Percentiles rank a stretch among this genome's conserved stretches.
Conservation (phyloP, 2,797 vertebrate species). For the Clarias fuscus region DNA sequence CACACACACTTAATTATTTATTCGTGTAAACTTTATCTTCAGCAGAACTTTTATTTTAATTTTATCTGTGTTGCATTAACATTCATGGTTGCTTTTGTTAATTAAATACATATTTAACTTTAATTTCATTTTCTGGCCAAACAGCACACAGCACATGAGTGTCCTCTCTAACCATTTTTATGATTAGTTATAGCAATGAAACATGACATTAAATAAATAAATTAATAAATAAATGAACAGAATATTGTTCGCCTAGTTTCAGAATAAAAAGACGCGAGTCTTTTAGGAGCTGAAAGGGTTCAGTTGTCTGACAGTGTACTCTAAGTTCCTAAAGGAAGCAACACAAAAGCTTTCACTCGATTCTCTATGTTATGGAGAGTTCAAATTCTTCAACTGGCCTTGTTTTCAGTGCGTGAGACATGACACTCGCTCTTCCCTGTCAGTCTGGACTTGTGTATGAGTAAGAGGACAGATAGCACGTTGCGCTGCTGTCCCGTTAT, state of each 20-base stretch:
- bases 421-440: neutral
- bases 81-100: neutral
- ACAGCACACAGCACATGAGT: neutral
- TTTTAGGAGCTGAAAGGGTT: neutral
- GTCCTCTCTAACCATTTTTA: neutral
- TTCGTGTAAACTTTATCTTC: neutral
- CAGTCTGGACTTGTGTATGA: neutral
- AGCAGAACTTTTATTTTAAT: neutral
- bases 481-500: too few species aligned
- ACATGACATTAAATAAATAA: neutral
- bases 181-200: neutral
- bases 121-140: neutral
- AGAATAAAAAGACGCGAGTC: neutral
- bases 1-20: neutral
- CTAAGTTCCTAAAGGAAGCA: neutral
- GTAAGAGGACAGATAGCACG: neutral
- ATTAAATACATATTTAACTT: neutral
- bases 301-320: neutral
- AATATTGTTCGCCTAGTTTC: neutral
- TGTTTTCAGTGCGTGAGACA: neutral
- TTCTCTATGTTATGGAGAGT: too few species aligned
- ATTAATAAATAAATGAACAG: neutral
- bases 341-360: neutral
- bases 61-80: neutral
- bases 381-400: neutral